Evolutionary conservation across 92 coral and sea anemone species (phyloP).

Genomic region (Palythoa heliodiscus): DNA sequence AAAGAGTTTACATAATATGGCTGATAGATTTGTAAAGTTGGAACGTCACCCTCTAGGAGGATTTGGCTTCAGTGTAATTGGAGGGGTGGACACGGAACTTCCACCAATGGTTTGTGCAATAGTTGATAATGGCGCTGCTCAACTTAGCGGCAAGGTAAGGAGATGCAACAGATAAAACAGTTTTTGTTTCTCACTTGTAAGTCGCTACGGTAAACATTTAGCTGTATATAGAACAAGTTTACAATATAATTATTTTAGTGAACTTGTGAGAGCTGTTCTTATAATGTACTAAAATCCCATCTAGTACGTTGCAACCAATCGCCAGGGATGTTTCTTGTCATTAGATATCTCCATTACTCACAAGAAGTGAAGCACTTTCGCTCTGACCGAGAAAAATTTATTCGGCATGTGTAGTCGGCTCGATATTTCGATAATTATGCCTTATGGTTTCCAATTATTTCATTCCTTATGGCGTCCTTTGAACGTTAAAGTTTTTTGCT

Average conservation of each 20-base stretch:
- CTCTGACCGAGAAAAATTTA: background rate
- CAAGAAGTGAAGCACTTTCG: background rate
- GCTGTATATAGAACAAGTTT: background rate
- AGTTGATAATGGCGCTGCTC: slow-evolving; percentile 97
- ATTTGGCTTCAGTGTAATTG: slow-evolving; percentile 98
- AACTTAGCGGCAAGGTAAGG: slow-evolving; percentile 86
- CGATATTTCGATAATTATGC: background rate
- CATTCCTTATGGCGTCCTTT: background rate
- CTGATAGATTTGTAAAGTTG: slow-evolving; percentile 84
- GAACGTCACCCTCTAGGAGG: slow-evolving; percentile 96
- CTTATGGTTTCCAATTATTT: background rate
- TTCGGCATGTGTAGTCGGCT: background rate
- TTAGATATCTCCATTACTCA: background rate
- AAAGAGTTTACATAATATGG: slow-evolving; percentile 51
- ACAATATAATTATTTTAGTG: background rate
- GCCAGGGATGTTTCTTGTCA: background rate
- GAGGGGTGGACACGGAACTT: slow-evolving; percentile 95
- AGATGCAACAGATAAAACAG: background rate
- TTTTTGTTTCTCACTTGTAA: slow-evolving; percentile 13
- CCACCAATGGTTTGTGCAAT: slow-evolving; percentile 99
- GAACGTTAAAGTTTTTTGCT: background rate
- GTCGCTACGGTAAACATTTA: background rate
- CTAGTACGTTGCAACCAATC: background rate
- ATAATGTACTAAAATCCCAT: background rate
- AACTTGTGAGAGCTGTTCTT: background rate